A percentile compares a stretch with the other conserved stretches of the same genome.
Evolutionary conservation across 2,797 vertebrate genomes (phyloP).

Genomic region (Hydrophis major): DNA sequence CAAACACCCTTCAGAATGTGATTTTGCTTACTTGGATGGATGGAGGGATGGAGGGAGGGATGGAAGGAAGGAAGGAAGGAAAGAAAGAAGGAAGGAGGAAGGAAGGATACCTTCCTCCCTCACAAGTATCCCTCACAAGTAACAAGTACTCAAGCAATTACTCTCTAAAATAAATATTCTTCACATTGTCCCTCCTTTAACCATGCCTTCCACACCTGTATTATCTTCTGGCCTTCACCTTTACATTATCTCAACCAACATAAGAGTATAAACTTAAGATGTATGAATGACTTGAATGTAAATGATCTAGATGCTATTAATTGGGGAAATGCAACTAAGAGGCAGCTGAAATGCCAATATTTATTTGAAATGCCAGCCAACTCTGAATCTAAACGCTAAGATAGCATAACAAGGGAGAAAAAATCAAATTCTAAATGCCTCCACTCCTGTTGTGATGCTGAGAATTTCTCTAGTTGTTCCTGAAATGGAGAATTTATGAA

Average conservation of each 20-base stretch:
- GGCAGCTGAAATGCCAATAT: not conserved
- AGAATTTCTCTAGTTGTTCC: not conserved
- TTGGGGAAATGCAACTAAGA: not conserved
- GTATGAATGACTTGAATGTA: not conserved
- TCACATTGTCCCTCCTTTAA: too few relatives aligned
- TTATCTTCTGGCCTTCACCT: not conserved
- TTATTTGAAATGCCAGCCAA: not conserved
- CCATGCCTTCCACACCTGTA: not conserved
- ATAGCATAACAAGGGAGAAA: not conserved
- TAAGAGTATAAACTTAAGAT: not conserved
- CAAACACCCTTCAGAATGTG: not conserved
- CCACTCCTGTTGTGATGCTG: not conserved
- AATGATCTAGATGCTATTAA: not conserved
- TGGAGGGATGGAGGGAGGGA: too few relatives aligned
- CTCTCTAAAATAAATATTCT: not conserved
- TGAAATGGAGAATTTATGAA: slow-evolving; percentile 1
- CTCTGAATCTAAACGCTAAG: not conserved
- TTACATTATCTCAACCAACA: not conserved
- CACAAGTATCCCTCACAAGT: not conserved
- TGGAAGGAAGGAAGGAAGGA: not conserved
- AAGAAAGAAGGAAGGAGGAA: not conserved
- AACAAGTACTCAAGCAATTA: not conserved
- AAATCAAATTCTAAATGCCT: too few relatives aligned
- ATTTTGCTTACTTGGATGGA: not conserved
- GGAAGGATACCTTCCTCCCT: not conserved